Evolutionary conservation across 2,888 invertebrate species (phyloP), one percentile per base, ranked within the genome.

Genomic region (Aphrophora alni): DNA sequence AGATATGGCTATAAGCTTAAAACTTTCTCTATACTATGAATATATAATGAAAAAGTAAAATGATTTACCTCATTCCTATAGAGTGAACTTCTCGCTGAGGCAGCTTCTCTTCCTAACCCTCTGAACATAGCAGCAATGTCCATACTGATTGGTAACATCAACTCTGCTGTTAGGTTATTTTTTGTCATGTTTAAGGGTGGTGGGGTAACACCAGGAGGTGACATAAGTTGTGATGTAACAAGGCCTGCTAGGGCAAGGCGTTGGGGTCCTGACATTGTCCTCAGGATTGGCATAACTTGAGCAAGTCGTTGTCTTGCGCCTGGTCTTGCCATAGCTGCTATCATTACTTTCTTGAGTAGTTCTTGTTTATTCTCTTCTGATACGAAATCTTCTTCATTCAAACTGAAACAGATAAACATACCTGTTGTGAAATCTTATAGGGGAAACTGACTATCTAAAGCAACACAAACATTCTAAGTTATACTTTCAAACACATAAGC

Each of bases 61-160:
- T n/a, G n/a, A n/a, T n/a, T n/a, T 14, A 83, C 84, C 76, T 83
- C 82, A 73, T 82, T 75, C 26, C 82, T 78, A 70, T 81, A 84
- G 8, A 77, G 38, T 10, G 75, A 81, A 76, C 83, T 83, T n/a
- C 82, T 80, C 85, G 85, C 81, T 26, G 86, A 87, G 33, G 85
- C 87, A 69, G 85, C 82, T 83, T 80, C 80, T 80, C 79, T 85
- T 82, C 80, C 88, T 84, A 78, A 85, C 84, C 77, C 90, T 80
- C 91, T 89, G 76, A 93, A 90, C 81, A 93, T 89, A 86, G 92
- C 92, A 0, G 93, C 93, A 87, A 93, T 91, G 87, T 93, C 93
- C 84, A 91, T 89, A 81, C 92, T 90, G 82, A 92, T 91, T 12
- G 93, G 93, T 79, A 93, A 87, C 89, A 92, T 90, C 33, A 93